A percentile compares a stretch with the other conserved stretches of the same genome.
Evolutionary conservation across 1,140 invertebrate species (phyloP).

Genomic region (Temnothorax nylanderi): DNA sequence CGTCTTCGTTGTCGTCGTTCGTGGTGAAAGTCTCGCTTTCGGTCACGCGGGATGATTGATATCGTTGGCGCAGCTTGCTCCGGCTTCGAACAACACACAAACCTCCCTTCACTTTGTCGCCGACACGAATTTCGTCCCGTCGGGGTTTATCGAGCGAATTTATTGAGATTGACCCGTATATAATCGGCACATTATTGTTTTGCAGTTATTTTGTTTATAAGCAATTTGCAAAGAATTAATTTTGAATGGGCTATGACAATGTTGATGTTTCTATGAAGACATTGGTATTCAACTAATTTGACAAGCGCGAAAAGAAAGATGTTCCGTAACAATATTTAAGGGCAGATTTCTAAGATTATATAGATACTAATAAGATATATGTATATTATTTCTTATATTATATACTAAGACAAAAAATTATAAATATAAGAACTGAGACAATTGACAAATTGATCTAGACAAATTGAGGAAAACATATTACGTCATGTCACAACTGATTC

Average conservation of each 20-base stretch:
- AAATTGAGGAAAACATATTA: background rate
- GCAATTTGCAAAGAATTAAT: background rate
- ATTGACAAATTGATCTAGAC: background rate
- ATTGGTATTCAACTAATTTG: background rate
- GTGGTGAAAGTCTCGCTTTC: slow-evolving; percentile 70
- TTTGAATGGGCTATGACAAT: background rate
- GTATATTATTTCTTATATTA: background rate
- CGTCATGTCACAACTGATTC: background rate
- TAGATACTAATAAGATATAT: background rate
- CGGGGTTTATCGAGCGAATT: slow-evolving; percentile 58
- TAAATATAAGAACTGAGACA: too few species aligned
- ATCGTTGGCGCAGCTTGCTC: slow-evolving; percentile 63
- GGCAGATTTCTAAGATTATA: background rate
- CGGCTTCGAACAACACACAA: slow-evolving; percentile 56
- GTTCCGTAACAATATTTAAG: background rate
- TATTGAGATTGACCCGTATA: background rate
- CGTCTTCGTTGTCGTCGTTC: slow-evolving; percentile 50
- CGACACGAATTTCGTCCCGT: slow-evolving; percentile 65
- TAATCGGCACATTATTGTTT: background rate
- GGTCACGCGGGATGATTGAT: slow-evolving; percentile 72
- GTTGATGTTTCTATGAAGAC: background rate
- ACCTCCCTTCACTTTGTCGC: slow-evolving; percentile 73
- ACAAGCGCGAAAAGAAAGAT: background rate
- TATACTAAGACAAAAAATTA: background rate
- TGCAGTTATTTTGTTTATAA: background rate